Base-by-base conservation (phyloP, 2,888 invertebrate species). In the Tinea semifulvella region DNA sequence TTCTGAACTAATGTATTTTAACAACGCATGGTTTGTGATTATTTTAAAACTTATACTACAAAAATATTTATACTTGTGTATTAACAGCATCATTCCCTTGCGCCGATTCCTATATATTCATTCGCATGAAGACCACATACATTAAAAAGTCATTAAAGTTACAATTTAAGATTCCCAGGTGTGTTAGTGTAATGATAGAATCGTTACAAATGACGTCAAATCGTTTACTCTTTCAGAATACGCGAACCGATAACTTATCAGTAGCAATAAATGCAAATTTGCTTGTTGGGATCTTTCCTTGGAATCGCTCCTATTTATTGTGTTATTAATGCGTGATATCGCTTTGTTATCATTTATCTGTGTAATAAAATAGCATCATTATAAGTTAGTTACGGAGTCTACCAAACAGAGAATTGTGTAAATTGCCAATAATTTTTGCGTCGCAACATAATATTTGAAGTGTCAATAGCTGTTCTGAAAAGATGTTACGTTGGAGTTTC, bases 401-500 rank as follows among this genome's bases (percentile, higher is more conserved):
- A 16, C 36, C 18, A 36, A 11, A 18, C 18, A 4, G 17, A 36
- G 36, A 18, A 36, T 3, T 11, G 35, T 35, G 35, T 14, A 36
- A 18, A 18, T 36, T 36, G 36, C n/a, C 36, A 36, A 18, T 36
- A 36, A 16, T 18, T 36, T 36, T 36, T 18, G 10, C 17, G 36
- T 10, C 36, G 8, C n/a, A 40, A 20, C 8, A 20, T 11, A 40
- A 40, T n/a, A 22, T 22, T 40, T 40, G 5, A 40, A 22, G 22
- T 22, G 38, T 10, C n/a, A 38, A 38, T 19, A 38, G 18, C 2
- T 7, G 19, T 11, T n/a, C 16, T 17, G 7, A 17, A n/a, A 54
- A 42, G 35, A 70, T 74, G 68, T 56, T 68, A 48, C 74, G 70
- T 49, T 64, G 71, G 63, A 66, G 57, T 57, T 56, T 67, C 46